Conservation (phyloP, 2,113 vertebrate genomes). For the Dicrurus megarhynchus region DNA sequence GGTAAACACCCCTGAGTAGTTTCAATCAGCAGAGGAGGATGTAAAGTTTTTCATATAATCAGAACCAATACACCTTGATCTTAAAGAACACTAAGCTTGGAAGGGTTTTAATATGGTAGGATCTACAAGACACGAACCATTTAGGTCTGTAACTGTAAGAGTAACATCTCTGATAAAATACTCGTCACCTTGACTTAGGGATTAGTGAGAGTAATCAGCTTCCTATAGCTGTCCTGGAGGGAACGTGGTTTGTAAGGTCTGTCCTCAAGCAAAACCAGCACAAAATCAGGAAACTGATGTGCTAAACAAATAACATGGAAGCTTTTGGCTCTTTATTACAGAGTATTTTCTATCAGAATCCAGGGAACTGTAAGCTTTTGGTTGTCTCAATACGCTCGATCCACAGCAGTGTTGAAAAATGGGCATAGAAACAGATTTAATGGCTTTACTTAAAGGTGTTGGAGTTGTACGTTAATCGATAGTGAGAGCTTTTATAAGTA, state of each 20-base stretch:
- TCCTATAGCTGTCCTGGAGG: not conserved
- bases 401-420: not conserved
- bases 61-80: not conserved
- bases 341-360: not conserved
- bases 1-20: not conserved
- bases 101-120: not conserved
- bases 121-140: not conserved
- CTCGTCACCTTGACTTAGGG: not conserved
- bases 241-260: not conserved
- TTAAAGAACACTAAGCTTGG: not conserved
- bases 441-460: not conserved
- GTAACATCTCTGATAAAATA: not conserved
- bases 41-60: not conserved
- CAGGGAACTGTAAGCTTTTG: not conserved
- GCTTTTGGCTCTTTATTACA: not conserved
- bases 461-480: not conserved
- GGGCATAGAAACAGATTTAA: not conserved
- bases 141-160: not conserved
- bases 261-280: not conserved
- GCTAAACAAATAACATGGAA: not conserved
- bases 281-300: not conserved
- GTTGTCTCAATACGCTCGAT: not conserved
- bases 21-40: not conserved
- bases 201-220: not conserved
- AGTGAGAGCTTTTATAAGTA: not conserved